phyloP scores from a whole-genome alignment of 2,797 vertebrate genomes.

The Alectoris magna region DNA sequence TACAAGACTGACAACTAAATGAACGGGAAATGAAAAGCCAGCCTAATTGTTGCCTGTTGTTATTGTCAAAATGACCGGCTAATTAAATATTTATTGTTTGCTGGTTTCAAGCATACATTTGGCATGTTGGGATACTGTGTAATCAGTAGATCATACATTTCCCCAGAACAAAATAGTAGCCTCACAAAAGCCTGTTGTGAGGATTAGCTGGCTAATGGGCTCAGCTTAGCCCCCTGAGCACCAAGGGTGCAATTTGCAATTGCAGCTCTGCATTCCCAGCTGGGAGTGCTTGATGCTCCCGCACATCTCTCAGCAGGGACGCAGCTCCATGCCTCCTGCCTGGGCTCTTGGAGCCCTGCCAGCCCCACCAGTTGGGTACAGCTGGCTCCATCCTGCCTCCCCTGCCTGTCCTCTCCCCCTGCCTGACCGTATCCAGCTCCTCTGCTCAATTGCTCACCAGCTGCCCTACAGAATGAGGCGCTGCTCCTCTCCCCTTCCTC shows the following conservation, averaged over 20 bases:
- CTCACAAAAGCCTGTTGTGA: constrained; percentile 60
- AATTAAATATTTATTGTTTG: constrained; percentile 77
- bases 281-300: constrained; percentile 25
- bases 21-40: constrained; percentile 64
- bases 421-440: not conserved
- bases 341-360: constrained; percentile 11
- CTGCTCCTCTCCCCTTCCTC: not conserved
- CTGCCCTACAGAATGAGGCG: not conserved
- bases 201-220: constrained; percentile 56
- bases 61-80: constrained; percentile 61
- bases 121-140: constrained; percentile 45
- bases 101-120: constrained; percentile 61
- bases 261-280: constrained; percentile 5
- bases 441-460: accelerated
- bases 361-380: constrained; percentile 19
- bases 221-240: constrained; percentile 21
- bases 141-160: constrained; percentile 63
- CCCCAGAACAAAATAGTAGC: constrained; percentile 35
- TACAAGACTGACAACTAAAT: constrained; percentile 56
- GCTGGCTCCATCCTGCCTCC: not conserved
- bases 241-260: constrained; percentile 40
- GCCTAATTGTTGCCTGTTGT: constrained; percentile 65
- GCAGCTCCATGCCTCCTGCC: not conserved
- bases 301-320: not conserved
- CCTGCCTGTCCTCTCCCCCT: not conserved